Percentiles rank a stretch among this genome's conserved stretches.
These are phyloP conservation scores for Lutraria lutraria DNA, from an alignment of 2,888 invertebrate species.

Conservation along the genomic window DNA sequence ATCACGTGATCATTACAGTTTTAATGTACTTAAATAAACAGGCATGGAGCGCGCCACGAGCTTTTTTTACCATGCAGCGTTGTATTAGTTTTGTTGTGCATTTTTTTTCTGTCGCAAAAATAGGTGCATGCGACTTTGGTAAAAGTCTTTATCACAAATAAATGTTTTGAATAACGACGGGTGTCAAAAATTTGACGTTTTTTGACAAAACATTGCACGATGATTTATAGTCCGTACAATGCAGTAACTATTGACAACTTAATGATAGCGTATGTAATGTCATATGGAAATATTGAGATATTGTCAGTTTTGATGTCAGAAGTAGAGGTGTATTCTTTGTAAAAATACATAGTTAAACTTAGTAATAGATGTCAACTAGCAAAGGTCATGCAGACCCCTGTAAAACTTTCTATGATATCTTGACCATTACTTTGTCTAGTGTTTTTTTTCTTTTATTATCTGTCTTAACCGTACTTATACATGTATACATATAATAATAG, in stretches of 20 bases:
- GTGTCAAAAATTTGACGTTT: conserved; percentile 44
- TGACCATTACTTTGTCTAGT: not conserved
- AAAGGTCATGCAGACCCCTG: not conserved
- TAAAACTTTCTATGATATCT: not conserved
- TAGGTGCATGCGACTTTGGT: not conserved
- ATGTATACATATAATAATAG: too few species aligned
- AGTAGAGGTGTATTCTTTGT: not conserved
- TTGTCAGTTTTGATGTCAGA: conserved; percentile 4
- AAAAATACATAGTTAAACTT: not conserved
- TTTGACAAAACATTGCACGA: conserved; percentile 29
- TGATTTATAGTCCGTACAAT: conserved; percentile 31
- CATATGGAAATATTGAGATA: conserved; percentile 16
- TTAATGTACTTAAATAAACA: not conserved
- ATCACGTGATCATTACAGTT: not conserved
- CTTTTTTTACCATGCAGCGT: not conserved
- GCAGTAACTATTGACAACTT: conserved; percentile 20
- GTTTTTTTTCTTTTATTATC: too few species aligned
- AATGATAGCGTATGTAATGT: conserved; percentile 2
- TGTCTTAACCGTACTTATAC: too few species aligned
- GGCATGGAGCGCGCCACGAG: not conserved
- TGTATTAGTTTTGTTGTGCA: not conserved
- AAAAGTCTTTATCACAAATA: conserved; percentile 25
- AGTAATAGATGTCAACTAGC: not conserved
- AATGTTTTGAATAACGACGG: conserved; percentile 43
- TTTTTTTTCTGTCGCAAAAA: conserved; percentile 3